Evolutionary conservation across 2,113 vertebrate species (phyloP), one percentile per base, ranked within the genome.

Genomic region (Alouatta palliata): DNA sequence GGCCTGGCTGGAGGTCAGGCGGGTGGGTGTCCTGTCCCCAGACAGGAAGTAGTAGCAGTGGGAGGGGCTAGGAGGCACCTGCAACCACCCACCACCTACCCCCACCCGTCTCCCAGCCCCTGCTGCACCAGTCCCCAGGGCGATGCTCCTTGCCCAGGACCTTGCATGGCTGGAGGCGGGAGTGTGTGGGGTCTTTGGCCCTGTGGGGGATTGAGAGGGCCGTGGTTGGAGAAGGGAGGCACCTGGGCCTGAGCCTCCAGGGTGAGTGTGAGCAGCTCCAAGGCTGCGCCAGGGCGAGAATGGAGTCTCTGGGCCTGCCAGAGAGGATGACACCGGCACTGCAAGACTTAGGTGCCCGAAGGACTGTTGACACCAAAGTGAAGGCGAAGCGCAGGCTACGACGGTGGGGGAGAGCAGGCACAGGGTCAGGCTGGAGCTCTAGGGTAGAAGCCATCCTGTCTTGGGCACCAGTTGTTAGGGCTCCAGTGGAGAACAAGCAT

Each of bases 261-360:
- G 32, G 30, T 1, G 2, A 32, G 25, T 1, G 0, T 25, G 47
- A 5, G 8, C 23, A 0, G 9, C 70, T 6, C 25, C n/a, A 43
- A 56, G 76, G 37, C 84, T 58, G 9, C 49, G 3, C 25, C n/a
- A 43, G 49, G 81, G 37, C 84, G 40, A 49, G 70, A 35, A 70
- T 17, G 17, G 58, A 35, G 20, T 40, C 58, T 92, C 84, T 45
- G 47, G 64, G 9, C 20, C 61, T 10, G 6, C 87, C 66, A 25
- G 27, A 77, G 43, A 64, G 45, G 66, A 83, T 1, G 21, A 37
- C 73, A 13, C 17, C 30, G 52, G 71, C 20, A 6, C 68, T 83
- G 52, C 27, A 58, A 79, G n/a, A 79, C 20, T 86, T 37, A 8
- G 77, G 9, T 54, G 75, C 66, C 73, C 25, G 37, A 47, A 68